Evolutionary conservation across 2,113 vertebrate genomes (phyloP).

Genomic region (Chloebia gouldiae): DNA sequence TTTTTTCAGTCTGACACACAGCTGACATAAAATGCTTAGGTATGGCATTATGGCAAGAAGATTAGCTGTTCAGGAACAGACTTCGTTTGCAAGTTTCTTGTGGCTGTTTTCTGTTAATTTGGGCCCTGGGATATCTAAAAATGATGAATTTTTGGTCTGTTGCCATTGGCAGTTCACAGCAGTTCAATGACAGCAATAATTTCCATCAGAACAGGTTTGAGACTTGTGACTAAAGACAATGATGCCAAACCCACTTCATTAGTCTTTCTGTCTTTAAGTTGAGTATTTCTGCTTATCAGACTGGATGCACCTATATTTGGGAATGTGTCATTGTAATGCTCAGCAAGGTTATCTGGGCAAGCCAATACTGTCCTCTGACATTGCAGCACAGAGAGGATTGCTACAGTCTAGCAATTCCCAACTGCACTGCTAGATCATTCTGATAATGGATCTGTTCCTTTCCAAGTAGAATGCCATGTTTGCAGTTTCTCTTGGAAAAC

Average conservation of each 20-base stretch:
- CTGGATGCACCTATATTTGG: background rate
- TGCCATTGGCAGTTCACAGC: background rate
- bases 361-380: background rate
- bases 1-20: background rate
- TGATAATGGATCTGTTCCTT: background rate
- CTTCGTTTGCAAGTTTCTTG: background rate
- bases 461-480: background rate
- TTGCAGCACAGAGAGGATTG: background rate
- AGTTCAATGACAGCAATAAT: background rate
- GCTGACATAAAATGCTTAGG: background rate
- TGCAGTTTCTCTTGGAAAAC: background rate
- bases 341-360: background rate
- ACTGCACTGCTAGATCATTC: background rate
- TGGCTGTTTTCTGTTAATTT: background rate
- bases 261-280: background rate
- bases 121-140: background rate
- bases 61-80: background rate
- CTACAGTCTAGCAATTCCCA: background rate
- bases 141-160: fast-evolving
- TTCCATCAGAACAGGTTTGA: background rate
- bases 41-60: background rate
- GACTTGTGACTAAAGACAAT: background rate
- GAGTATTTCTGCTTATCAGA: background rate
- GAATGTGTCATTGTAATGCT: background rate
- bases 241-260: background rate